Conservation (phyloP, 2,888 invertebrate genomes). For the Notodonta dromedarius region DNA sequence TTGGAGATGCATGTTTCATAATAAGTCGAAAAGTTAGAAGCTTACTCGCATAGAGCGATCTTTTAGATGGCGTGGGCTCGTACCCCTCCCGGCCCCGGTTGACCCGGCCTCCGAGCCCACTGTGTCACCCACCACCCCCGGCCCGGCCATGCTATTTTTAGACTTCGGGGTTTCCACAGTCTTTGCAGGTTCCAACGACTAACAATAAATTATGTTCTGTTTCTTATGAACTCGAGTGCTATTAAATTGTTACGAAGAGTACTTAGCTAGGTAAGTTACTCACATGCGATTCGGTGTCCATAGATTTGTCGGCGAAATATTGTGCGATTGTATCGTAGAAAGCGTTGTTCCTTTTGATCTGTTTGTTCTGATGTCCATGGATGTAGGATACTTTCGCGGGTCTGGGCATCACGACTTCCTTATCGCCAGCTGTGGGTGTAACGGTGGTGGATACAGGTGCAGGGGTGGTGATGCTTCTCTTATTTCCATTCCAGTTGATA, state of each 20-base stretch:
- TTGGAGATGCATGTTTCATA: constrained; percentile 10
- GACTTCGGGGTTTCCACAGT: constrained; percentile 66
- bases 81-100: constrained; percentile 60
- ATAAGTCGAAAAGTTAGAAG: constrained; percentile 19
- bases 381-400: constrained; percentile 80
- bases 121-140: constrained; percentile 76
- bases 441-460: constrained; percentile 57
- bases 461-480: constrained; percentile 71
- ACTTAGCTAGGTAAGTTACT: constrained; percentile 53
- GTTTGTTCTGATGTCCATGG: constrained; percentile 49
- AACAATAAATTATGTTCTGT: constrained; percentile 31
- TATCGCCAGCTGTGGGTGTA: constrained; percentile 77
- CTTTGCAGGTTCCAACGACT: constrained; percentile 50
- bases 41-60: constrained; percentile 37
- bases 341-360: constrained; percentile 57
- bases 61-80: constrained; percentile 45
- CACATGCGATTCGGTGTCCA: constrained; percentile 83
- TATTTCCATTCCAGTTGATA: constrained; percentile 81
- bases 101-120: constrained; percentile 75
- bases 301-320: constrained; percentile 73
- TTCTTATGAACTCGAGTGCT: constrained; percentile 3
- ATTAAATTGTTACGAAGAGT: background rate
- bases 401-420: constrained; percentile 86
- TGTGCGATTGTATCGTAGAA: constrained; percentile 82
- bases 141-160: constrained; percentile 81